Base-by-base conservation (phyloP, 2,113 vertebrate genomes). In the Calyptommatus sinebrachiatus region DNA sequence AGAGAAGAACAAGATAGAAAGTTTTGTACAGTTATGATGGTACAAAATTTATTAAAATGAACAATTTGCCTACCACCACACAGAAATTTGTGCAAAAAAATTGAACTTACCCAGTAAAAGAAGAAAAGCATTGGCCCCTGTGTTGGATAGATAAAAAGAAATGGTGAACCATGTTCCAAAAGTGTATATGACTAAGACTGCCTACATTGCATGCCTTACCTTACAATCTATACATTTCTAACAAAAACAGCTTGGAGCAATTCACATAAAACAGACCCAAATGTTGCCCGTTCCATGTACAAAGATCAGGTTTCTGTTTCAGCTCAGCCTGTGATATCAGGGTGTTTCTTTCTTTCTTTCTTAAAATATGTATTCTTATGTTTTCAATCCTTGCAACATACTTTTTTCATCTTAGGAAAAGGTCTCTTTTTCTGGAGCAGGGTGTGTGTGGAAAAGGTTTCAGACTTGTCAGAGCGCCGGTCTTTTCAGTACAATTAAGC, bases 181-280 rank as follows among this genome's bases (percentile, higher is more conserved):
- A 90, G 88, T 87, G 87, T 87, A 87, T 91, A 69, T 90, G 94
- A 81, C 94, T 93, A 89, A 88, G 79, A 68, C 88, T 89, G 92
- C 79, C 87, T 91, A 79, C 75, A 63, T 57, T 68, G 88, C 71
- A 81, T 80, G 85, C 85, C 90, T 95, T 95, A 94, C 95, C 94
- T 95, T 93, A 92, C 94, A 92, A 92, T 93, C 93, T 93, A 90
- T 91, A 93, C 92, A 90, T 95, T 95, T 93, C 90, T 93, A 95
- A 94, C 87, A 90, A 94, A 94, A 95, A 94, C 95, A 95, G 93
- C 95, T 95, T 95, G 95, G 95, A 96, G 95, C 94, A 95, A 95
- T 95, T 95, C 94, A 92, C 91, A 91, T 93, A 94, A 94, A 95
- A 93, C 95, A 94, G 91, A 92, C 93, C 94, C 92, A 95, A 96